Base-by-base conservation (phyloP, 2,797 vertebrate species). In the Liasis olivaceus region DNA sequence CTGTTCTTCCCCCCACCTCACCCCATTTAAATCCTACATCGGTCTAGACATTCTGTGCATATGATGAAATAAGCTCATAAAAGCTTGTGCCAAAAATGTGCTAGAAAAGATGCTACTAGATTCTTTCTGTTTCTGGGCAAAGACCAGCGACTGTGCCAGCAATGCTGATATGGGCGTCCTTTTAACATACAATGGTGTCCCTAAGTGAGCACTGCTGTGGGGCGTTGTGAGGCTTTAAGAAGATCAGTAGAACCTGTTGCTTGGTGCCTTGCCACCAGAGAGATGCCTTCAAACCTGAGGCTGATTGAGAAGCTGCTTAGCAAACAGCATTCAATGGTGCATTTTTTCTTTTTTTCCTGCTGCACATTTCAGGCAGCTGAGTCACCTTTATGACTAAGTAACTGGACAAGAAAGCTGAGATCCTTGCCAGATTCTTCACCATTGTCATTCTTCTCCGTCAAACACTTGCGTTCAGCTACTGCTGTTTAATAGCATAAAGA, bases 311-410 rank as follows among this genome's bases (percentile, higher is more conserved):
- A 47, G 20, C 36, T 47, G 42, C 72, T 81, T 11, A 47, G 72
- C 36, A 81, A 22, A 24, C 20, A 12, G 36, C 36, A 47, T 81
- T 42, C 72, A 81, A 24, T 81, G 36, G 72, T 47, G 36, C 8
- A 47, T 47, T 22, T 81, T 42, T 22, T 22, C 1, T 85, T 14
- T 51, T n/a, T 58, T 31, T 15, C 58, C 36, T 85, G 13, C 59
- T 81, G 81, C 81, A 59, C 28, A 66, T 69, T 64, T 56, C 28
- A 47, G 60, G 51, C 66, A 85, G 54, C 17, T 69, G 14, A 85
- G 62, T 89, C 91, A 72, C 17, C 24, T 31, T 77, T 63, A 69
- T 92, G 88, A 90, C 62, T 69, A 90, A 92, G 84, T 86, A 59
- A 47, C 63, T 59, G 88, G 47, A 64, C 22, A 28, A 58, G 28